Conservation (phyloP, 2,113 vertebrate species). For the Protobothrops flavoviridis region DNA sequence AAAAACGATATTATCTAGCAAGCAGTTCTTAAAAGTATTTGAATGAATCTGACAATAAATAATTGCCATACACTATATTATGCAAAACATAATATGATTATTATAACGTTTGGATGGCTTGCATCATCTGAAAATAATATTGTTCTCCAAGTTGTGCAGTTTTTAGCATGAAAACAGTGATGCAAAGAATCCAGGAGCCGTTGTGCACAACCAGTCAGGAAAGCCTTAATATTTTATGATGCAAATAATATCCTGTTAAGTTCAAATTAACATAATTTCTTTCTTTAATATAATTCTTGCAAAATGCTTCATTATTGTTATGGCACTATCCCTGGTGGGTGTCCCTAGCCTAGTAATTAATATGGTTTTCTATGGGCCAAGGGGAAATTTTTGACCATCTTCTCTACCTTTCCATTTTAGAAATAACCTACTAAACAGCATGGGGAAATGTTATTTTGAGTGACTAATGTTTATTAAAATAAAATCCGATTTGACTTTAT, state of each 20-base stretch:
- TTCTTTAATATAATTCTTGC: background rate
- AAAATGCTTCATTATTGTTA: background rate
- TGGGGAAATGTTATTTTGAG: background rate
- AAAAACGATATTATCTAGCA: background rate
- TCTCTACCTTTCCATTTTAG: background rate
- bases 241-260: slow-evolving; percentile 33
- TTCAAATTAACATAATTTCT: background rate
- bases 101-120: background rate
- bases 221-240: slow-evolving; percentile 20
- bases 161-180: background rate
- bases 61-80: background rate
- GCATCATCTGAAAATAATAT: background rate
- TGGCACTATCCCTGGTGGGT: background rate
- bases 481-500: background rate
- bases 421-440: background rate
- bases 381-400: background rate
- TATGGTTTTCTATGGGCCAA: background rate
- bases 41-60: slow-evolving; percentile 27
- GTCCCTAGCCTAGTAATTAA: background rate
- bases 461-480: background rate
- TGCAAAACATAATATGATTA: background rate
- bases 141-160: background rate
- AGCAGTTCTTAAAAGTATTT: slow-evolving; percentile 18
- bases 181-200: background rate
- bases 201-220: slow-evolving; percentile 28